These are phyloP conservation scores for Pundamilia nyererei DNA, from an alignment of 2,113 vertebrate genomes.

Conservation along the genomic window DNA sequence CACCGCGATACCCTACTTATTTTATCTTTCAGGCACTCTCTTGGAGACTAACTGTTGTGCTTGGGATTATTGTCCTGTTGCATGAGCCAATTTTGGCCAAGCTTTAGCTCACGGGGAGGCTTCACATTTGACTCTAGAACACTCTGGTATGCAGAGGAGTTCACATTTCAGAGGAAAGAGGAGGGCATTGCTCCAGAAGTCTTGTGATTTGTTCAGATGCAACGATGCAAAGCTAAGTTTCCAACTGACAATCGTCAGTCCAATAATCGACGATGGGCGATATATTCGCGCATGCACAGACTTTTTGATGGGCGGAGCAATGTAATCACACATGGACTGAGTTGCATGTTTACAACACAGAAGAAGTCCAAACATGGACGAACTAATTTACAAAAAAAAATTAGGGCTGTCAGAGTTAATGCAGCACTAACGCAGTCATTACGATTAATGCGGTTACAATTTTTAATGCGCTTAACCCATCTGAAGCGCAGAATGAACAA, in stretches of 20 bases:
- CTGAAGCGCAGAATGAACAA: not conserved
- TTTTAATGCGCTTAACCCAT: not conserved
- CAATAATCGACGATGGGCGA: fast-evolving
- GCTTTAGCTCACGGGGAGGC: fast-evolving
- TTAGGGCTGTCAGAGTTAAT: fast-evolving
- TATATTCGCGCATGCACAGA: fast-evolving
- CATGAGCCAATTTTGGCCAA: not conserved
- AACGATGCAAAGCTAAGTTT: not conserved
- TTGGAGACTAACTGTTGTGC: not conserved
- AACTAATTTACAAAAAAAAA: not conserved
- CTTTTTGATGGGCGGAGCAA: not conserved
- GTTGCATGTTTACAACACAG: not conserved
- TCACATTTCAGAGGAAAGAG: not conserved
- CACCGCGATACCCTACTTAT: not conserved
- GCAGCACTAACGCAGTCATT: not conserved
- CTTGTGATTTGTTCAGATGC: not conserved
- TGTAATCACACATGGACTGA: not conserved
- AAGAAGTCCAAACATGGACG: not conserved
- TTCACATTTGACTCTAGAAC: not conserved
- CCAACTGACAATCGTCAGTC: not conserved
- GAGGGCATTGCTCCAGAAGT: not conserved
- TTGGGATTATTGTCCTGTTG: not conserved
- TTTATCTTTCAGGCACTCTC: not conserved
- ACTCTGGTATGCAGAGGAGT: not conserved
- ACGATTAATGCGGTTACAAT: fast-evolving